Percentiles rank a stretch among this genome's conserved stretches.
Conservation (phyloP, 2,113 vertebrate species). For the Ia io region DNA sequence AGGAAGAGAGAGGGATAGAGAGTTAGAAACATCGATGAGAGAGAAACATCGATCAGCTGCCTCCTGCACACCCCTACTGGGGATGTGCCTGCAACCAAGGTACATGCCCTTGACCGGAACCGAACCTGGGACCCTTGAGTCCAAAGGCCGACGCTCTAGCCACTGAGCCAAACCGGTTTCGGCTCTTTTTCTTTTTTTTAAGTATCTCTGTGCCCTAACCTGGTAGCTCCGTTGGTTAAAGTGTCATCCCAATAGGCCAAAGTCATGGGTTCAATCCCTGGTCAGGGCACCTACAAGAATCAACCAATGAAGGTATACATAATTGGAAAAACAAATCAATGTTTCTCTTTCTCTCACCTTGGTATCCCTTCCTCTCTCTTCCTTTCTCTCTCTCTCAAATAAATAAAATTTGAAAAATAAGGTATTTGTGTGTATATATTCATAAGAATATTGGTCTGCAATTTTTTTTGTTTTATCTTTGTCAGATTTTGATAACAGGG, state of each 20-base stretch:
- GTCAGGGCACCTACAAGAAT: background rate
- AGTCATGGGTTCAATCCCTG: background rate
- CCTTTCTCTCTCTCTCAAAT: background rate
- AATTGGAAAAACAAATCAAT: background rate
- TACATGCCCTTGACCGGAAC: too few relatives aligned
- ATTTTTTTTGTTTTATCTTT: constrained; percentile 16
- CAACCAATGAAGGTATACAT: background rate
- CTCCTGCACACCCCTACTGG: too few relatives aligned
- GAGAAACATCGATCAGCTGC: too few relatives aligned
- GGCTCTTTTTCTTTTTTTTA: too few relatives aligned
- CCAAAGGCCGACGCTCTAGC: too few relatives aligned
- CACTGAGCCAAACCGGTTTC: too few relatives aligned
- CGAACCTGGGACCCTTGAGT: too few relatives aligned
- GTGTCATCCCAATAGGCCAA: background rate
- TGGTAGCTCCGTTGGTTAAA: background rate
- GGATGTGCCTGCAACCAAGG: too few relatives aligned
- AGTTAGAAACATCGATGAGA: too few relatives aligned
- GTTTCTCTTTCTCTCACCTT: background rate
- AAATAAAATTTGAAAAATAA: background rate
- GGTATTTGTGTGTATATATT: background rate
- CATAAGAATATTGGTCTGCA: background rate
- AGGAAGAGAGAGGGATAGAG: too few relatives aligned
- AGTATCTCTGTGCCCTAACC: background rate
- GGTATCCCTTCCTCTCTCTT: background rate
- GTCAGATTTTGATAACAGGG: background rate